These are phyloP conservation scores for Adelosebastes latens DNA, from an alignment of 2,797 vertebrate genomes.

Conservation along the genomic window DNA sequence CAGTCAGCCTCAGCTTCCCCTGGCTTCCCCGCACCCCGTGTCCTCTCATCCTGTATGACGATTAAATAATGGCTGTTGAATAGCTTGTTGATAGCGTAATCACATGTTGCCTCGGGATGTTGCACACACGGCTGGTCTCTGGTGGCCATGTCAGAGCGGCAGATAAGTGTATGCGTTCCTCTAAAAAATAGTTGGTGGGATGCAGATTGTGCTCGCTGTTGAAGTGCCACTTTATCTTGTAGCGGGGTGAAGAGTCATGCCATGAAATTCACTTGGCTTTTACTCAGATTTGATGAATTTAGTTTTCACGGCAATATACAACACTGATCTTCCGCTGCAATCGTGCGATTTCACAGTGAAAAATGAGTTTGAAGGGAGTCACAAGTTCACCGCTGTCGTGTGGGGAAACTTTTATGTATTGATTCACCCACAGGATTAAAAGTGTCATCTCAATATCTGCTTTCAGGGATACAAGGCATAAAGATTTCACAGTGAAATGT, in stretches of 20 bases:
- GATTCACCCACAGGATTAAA: constrained; percentile 2
- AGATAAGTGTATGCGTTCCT: constrained; percentile 38
- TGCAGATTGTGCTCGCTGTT: constrained; percentile 24
- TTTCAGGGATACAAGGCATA: background rate
- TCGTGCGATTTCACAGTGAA: background rate
- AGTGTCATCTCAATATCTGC: background rate
- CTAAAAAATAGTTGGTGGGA: constrained; percentile 11
- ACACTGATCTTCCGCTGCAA: background rate
- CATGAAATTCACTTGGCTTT: constrained; percentile 31
- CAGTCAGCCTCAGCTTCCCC: constrained; percentile 4
- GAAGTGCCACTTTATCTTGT: constrained; percentile 26
- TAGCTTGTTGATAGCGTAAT: constrained; percentile 60
- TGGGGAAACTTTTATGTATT: background rate
- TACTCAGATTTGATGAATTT: constrained; percentile 28
- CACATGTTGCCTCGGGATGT: constrained; percentile 50
- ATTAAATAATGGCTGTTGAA: constrained; percentile 63
- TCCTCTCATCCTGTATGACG: constrained; percentile 53
- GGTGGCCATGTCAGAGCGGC: constrained; percentile 2
- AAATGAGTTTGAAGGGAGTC: constrained; percentile 9
- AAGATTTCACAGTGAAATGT: background rate
- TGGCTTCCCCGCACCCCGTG: background rate
- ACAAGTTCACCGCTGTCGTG: constrained; percentile 17
- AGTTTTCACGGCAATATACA: constrained; percentile 16
- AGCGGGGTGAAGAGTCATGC: constrained; percentile 13
- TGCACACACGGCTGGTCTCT: constrained; percentile 31